A percentile compares a stretch with the other conserved stretches of the same genome.
These are phyloP conservation scores for Zaprionus vittiger DNA, from an alignment of 1,140 invertebrate genomes.

Conservation along the genomic window DNA sequence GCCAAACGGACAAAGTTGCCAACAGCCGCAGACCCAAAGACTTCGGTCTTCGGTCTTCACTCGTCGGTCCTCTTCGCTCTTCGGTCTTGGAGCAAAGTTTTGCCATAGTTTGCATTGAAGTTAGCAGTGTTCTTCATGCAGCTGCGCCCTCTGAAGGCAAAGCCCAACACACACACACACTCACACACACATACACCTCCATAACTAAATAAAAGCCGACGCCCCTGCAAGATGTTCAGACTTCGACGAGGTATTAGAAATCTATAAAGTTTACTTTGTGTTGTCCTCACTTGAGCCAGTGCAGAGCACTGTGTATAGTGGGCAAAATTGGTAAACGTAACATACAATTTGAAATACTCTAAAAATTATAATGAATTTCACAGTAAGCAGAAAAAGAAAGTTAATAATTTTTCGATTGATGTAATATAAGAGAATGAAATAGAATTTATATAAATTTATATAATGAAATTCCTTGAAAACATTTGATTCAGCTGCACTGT, in stretches of 20 bases:
- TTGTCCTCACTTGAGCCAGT: constrained; percentile 6
- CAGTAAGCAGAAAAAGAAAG: too few species aligned
- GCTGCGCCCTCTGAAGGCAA: constrained; percentile 36
- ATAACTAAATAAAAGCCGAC: constrained; percentile 20
- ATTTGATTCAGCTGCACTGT: not conserved
- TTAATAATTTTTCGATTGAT: too few species aligned
- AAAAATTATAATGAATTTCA: too few species aligned
- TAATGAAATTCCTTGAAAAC: too few species aligned
- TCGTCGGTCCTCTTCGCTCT: constrained; percentile 8
- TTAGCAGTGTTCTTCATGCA: constrained; percentile 56
- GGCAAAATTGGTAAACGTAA: not conserved
- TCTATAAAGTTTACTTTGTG: constrained; percentile 72
- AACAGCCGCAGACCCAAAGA: constrained; percentile 53
- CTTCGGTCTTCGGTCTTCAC: constrained; percentile 38
- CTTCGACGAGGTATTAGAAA: constrained; percentile 59
- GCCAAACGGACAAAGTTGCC: constrained; percentile 53
- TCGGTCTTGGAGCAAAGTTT: constrained; percentile 53
- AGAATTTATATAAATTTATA: too few species aligned
- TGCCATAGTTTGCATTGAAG: constrained; percentile 60
- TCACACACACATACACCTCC: constrained; percentile 20
- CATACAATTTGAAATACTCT: not conserved
- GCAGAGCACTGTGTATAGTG: constrained; percentile 18
- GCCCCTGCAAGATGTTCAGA: constrained; percentile 26
- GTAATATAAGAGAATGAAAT: too few species aligned
- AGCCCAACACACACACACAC: constrained; percentile 16